phyloP scores from a whole-genome alignment of 2,113 vertebrate genomes.

The Steatornis caripensis region DNA sequence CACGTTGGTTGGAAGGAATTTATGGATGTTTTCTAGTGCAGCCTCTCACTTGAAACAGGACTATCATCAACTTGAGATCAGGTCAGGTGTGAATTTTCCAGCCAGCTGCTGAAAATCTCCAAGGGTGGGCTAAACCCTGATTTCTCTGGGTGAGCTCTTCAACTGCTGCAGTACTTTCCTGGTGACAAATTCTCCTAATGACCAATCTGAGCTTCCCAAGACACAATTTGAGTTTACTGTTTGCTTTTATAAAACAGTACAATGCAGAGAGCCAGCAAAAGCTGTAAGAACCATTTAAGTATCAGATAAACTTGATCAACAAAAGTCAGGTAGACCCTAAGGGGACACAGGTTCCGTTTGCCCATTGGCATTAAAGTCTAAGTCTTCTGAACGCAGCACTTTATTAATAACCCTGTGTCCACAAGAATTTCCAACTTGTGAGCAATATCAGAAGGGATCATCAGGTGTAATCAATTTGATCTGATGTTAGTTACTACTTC shows the following conservation, averaged over 20 bases:
- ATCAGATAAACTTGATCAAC: neutral
- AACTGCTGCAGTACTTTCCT: neutral
- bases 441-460: neutral
- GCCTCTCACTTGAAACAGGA: neutral
- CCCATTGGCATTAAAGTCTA: neutral
- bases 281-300: neutral
- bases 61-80: neutral
- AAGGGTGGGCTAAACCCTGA: neutral
- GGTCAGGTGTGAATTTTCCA: neutral
- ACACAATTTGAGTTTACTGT: neutral
- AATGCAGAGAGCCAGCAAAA: neutral
- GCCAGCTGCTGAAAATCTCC: neutral
- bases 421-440: neutral
- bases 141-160: neutral
- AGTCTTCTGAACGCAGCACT: neutral
- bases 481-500: neutral
- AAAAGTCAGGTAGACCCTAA: neutral
- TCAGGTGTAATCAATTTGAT: neutral
- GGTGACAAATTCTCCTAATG: neutral
- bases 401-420: neutral
- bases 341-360: neutral
- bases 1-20: neutral
- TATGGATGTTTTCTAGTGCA: neutral
- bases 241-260: neutral
- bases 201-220: neutral